Percentiles rank a stretch among this genome's conserved stretches.
Conservation (phyloP, 1,140 invertebrate genomes). For the Linepithema humile region DNA sequence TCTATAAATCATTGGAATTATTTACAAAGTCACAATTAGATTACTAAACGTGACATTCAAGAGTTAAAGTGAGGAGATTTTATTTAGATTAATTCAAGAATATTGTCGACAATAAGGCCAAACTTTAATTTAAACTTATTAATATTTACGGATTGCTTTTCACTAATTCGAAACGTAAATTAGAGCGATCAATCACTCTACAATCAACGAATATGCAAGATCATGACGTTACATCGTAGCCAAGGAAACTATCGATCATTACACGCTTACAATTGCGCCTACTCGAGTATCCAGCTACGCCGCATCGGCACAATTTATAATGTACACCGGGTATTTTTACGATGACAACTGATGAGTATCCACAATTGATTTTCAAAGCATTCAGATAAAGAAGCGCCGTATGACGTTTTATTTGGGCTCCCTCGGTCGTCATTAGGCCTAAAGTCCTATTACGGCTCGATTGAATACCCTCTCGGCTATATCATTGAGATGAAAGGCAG, state of each 20-base stretch:
- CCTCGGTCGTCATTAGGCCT: constrained; percentile 50
- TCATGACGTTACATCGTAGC: neutral
- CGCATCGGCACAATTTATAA: constrained; percentile 28
- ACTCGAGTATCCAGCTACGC: neutral
- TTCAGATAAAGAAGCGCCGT: constrained; percentile 6
- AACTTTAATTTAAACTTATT: neutral
- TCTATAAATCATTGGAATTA: neutral
- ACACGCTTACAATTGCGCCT: neutral
- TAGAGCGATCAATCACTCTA: neutral
- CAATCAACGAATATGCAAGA: neutral
- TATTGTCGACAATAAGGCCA: neutral
- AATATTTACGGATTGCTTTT: neutral
- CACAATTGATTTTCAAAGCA: constrained; percentile 44
- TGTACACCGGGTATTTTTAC: constrained; percentile 10
- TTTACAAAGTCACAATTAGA: constrained; percentile 3
- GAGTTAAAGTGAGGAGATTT: neutral
- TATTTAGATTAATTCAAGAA: neutral
- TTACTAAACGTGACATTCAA: neutral
- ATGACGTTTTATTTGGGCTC: constrained; percentile 49
- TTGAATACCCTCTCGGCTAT: constrained; percentile 45
- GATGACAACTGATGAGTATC: neutral
- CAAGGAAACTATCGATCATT: neutral
- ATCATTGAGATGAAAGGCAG: constrained; percentile 56
- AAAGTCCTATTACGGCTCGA: constrained; percentile 48
- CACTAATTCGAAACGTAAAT: neutral